A percentile compares a stretch with the other conserved stretches of the same genome.
Conservation (phyloP, 2,113 vertebrate species). For the Pseudolaguvia tuberculata region DNA sequence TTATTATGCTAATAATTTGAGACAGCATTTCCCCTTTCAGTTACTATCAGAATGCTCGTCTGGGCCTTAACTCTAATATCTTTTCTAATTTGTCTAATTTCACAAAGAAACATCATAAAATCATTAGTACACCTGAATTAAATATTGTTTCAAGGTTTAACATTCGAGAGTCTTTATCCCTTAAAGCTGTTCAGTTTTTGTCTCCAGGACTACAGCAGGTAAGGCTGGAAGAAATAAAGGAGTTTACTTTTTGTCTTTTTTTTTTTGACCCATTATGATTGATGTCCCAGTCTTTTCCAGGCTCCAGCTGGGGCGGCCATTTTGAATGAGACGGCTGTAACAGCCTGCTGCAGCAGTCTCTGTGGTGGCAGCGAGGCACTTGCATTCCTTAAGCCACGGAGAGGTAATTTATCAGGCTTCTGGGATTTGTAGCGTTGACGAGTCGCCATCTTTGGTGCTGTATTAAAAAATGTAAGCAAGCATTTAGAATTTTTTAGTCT, state of each 20-base stretch:
- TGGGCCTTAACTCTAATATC: background rate
- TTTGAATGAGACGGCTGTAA: conserved; percentile 22
- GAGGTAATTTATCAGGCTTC: conserved; percentile 36
- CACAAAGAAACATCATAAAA: background rate
- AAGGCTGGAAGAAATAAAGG: conserved; percentile 20
- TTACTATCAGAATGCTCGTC: background rate
- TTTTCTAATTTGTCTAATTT: background rate
- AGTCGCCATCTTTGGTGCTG: conserved; percentile 32
- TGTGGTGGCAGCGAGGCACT: conserved; percentile 30
- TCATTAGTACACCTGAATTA: conserved; percentile 1
- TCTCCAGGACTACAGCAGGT: conserved; percentile 26
- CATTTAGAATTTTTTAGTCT: background rate
- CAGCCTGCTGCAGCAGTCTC: conserved; percentile 16
- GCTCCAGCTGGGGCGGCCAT: conserved; percentile 30
- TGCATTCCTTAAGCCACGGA: conserved; percentile 35
- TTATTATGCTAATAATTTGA: background rate
- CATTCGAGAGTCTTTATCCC: background rate
- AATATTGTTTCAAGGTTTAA: conserved; percentile 28
- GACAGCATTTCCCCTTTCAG: too few species aligned
- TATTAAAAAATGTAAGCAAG: conserved; percentile 2
- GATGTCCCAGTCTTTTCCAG: conserved; percentile 28
- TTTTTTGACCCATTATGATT: conserved; percentile 28
- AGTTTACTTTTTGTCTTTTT: conserved; percentile 6
- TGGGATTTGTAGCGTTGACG: conserved; percentile 32
- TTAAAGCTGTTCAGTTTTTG: conserved; percentile 23